phyloP scores from a whole-genome alignment of 2,888 invertebrate species.

The Dione vanillae region DNA sequence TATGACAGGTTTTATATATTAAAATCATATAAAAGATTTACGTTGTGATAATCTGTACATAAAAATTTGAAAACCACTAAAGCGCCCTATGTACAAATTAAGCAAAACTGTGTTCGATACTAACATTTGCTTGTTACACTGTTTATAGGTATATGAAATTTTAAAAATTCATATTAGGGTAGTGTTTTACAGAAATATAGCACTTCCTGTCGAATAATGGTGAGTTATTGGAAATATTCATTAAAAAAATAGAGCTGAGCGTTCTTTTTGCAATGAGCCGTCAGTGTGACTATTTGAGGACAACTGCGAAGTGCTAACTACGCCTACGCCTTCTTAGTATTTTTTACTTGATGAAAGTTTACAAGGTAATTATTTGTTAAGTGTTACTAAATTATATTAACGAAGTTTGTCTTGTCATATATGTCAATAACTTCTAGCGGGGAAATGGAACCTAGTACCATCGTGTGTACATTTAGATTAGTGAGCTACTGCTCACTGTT shows the following conservation, averaged over 20 bases:
- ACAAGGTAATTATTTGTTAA: constrained; percentile 7
- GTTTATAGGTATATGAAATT: too few relatives aligned
- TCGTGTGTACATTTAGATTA: too few relatives aligned
- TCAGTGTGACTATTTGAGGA: constrained; percentile 20
- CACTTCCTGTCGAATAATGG: background rate
- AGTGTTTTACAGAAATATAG: background rate
- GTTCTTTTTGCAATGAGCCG: constrained; percentile 36
- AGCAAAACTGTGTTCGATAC: too few relatives aligned
- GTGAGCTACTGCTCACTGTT: too few relatives aligned
- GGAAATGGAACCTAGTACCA: too few relatives aligned
- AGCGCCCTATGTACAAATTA: background rate
- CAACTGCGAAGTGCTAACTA: constrained; percentile 32
- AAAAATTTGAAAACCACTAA: background rate
- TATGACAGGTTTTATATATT: too few relatives aligned
- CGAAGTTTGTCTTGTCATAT: background rate
- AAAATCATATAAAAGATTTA: too few relatives aligned
- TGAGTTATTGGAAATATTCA: background rate
- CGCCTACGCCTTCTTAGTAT: constrained; percentile 29
- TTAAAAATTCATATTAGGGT: background rate
- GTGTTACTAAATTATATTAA: constrained; percentile 1
- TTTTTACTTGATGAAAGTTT: constrained; percentile 7
- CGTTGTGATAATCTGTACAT: too few relatives aligned
- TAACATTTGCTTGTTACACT: background rate
- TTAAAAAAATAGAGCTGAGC: background rate
- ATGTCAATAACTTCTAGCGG: too few relatives aligned